Percentiles rank a stretch among this genome's conserved stretches.
These are phyloP conservation scores for Hylaeus volcanicus DNA, from an alignment of 1,140 invertebrate genomes.

Conservation along the genomic window DNA sequence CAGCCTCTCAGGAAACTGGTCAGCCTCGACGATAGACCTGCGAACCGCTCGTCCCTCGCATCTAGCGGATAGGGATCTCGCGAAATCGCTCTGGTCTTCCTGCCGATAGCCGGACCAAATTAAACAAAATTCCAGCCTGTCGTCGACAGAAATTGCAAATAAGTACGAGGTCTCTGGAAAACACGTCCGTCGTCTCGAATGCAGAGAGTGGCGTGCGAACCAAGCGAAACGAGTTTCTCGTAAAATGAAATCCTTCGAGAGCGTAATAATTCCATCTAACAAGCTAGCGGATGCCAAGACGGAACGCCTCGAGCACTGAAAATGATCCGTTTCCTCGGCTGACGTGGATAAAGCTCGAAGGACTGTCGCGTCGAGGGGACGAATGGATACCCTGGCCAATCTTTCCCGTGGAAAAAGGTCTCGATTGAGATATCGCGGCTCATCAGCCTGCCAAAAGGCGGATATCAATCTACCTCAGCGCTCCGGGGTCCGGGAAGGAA, in stretches of 20 bases:
- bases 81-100: no score
- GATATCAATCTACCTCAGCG: slow-evolving; percentile 45
- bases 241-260: neutral
- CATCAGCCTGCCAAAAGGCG: slow-evolving; percentile 38
- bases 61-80: no score
- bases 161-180: no score
- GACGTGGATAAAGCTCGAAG: slow-evolving; percentile 2
- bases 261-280: neutral
- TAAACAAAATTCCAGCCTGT: no score
- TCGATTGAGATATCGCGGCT: slow-evolving; percentile 43
- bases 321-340: neutral
- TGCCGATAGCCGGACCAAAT: no score
- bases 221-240: no score
- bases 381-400: neutral
- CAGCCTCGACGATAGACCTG: no score
- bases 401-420: slow-evolving; percentile 12
- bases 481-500: slow-evolving; percentile 44
- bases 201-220: no score
- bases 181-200: no score
- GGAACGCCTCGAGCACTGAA: neutral
- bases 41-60: no score
- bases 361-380: neutral
- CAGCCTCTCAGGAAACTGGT: no score
- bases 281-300: neutral
- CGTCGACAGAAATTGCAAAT: no score